Evolutionary conservation across 2,797 vertebrate species (phyloP).

Genomic region (Synanceia verrucosa): DNA sequence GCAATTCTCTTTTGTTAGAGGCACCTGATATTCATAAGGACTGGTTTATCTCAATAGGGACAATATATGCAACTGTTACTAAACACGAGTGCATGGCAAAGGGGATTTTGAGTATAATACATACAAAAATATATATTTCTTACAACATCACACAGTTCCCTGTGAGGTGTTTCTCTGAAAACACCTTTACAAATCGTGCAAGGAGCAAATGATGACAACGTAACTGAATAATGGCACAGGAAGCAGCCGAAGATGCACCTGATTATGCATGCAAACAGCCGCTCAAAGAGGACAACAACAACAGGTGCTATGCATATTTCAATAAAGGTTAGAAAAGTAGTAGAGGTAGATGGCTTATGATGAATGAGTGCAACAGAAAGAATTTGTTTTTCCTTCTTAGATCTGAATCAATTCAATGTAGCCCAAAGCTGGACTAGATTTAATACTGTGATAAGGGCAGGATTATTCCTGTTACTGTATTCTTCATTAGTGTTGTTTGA

Average conservation of each 20-base stretch:
- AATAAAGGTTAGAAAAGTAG: neutral
- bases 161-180: conserved; percentile 1
- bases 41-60: neutral
- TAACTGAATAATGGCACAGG: conserved; percentile 39
- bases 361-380: conserved; percentile 1
- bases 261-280: conserved; percentile 3
- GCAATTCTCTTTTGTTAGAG: neutral
- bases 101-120: neutral
- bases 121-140: neutral
- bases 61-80: neutral
- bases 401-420: neutral
- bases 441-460: neutral
- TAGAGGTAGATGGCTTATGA: conserved; percentile 57
- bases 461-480: neutral
- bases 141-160: neutral
- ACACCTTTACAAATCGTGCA: neutral
- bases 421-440: neutral
- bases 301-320: neutral
- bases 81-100: neutral
- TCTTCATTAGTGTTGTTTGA: conserved; percentile 12
- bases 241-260: neutral
- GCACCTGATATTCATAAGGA: conserved; percentile 9
- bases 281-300: neutral
- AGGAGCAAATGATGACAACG: neutral
- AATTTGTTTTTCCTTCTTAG: neutral